Base-by-base conservation (phyloP, 2,888 invertebrate genomes). In the Myathropa florea region DNA sequence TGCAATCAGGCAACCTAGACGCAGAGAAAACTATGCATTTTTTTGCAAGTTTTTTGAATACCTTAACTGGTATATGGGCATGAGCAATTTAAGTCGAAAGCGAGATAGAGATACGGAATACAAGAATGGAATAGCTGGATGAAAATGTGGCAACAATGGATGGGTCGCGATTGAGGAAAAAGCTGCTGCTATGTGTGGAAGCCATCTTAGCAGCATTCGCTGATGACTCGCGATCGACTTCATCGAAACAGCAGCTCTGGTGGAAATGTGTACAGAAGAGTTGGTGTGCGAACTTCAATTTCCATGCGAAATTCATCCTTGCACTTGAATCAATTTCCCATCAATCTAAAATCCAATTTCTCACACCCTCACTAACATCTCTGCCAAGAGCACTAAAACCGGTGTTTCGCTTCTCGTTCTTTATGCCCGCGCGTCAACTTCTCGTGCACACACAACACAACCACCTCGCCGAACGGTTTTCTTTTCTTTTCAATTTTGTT, bases 351-450 rank as follows among this genome's bases (percentile, higher is more conserved):
- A 75, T 53, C 23, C 36, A 68, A 86, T 82, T 83, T 83, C 79
- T 78, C 75, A 82, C 86, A 86, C 86, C 86, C 86, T 86, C 86
- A 79, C 83, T 86, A 79, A 83, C 86, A 86, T 83, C 86, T 83
- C 86, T 86, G 76, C 46, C 71, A 39, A 57, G 59, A 36, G 55
- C 71, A 53, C 28, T 14, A 59, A 75, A 86, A 86, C 86, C 86
- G 83, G 86, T 83, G 75, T 80, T 55, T 67, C 23, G 71, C 71
- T 78, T 28, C 82, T 80, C 59, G 59, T 73, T 70, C 53, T 61
- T 39, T 63, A 55, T 76, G 57, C 61, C 39, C 61, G 23, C 61
- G 63, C 83, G 65, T 68, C 75, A 63, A 39, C 28, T 75, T 75
- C 36, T 68, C n/a, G n/a, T n/a, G 53, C 53, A 79, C 68, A 73